A percentile compares a stretch with the other conserved stretches of the same genome.
Evolutionary conservation across 2,888 invertebrate genomes (phyloP).

Genomic region (Morpho achilles): DNA sequence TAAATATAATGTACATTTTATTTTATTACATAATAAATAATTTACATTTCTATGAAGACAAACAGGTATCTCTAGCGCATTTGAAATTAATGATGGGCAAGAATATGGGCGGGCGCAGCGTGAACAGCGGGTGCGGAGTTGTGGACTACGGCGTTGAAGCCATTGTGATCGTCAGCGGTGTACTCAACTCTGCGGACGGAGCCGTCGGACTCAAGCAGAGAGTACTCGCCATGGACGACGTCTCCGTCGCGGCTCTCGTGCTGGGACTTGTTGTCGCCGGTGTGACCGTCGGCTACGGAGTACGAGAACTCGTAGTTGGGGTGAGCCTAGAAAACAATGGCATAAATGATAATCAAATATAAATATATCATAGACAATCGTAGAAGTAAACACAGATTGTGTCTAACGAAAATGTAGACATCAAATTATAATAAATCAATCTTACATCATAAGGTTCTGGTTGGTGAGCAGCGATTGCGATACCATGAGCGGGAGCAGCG

Average conservation of each 20-base stretch:
- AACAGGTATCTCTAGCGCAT: too few relatives aligned
- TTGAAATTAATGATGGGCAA: slow-evolving; percentile 22
- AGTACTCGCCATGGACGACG: slow-evolving; percentile 75
- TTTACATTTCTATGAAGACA: too few relatives aligned
- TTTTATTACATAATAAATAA: too few relatives aligned
- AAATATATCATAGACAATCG: too few relatives aligned
- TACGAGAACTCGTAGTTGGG: slow-evolving; percentile 75
- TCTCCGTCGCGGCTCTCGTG: slow-evolving; percentile 73
- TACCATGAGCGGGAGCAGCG: slow-evolving; percentile 52
- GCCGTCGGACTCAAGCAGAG: slow-evolving; percentile 76
- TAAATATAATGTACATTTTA: too few relatives aligned
- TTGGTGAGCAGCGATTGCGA: slow-evolving; percentile 37
- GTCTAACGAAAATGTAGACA: too few relatives aligned
- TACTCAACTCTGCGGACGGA: slow-evolving; percentile 76
- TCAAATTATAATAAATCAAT: neutral
- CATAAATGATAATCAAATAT: neutral
- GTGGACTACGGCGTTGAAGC: slow-evolving; percentile 59
- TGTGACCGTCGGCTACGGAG: slow-evolving; percentile 76
- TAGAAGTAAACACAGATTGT: too few relatives aligned
- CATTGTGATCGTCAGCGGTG: slow-evolving; percentile 71
- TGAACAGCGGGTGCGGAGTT: slow-evolving; percentile 52
- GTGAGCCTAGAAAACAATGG: slow-evolving; percentile 43
- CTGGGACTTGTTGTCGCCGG: slow-evolving; percentile 78
- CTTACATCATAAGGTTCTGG: slow-evolving; percentile 38
- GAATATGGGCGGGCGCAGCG: slow-evolving; percentile 36